These are phyloP conservation scores for Fratercula arctica DNA, from an alignment of 2,797 vertebrate species.

Conservation along the genomic window DNA sequence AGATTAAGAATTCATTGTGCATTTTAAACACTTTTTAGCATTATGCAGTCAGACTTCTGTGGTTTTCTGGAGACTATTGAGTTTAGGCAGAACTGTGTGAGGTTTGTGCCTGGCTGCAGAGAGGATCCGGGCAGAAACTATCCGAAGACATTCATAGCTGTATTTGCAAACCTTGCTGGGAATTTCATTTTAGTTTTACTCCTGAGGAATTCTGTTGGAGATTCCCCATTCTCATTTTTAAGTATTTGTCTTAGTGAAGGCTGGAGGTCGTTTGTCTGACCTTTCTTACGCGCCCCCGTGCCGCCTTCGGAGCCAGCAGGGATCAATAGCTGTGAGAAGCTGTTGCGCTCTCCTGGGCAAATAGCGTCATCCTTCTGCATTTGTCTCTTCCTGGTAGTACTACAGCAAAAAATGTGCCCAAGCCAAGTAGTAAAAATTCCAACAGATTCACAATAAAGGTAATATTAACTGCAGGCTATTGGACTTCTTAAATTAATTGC, in stretches of 20 bases:
- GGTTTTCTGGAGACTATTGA: background rate
- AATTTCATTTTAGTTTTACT: background rate
- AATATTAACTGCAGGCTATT: conserved; percentile 25
- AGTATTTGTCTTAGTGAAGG: background rate
- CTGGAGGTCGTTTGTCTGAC: background rate
- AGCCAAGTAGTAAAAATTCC: conserved; percentile 2
- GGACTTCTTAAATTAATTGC: background rate
- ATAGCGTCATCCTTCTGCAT: background rate
- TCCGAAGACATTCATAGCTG: background rate
- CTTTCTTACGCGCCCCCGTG: background rate
- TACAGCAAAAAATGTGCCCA: background rate
- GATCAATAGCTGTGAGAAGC: background rate
- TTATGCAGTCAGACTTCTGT: background rate
- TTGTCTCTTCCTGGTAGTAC: background rate
- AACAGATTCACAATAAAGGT: background rate
- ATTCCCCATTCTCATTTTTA: background rate
- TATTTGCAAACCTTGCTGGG: background rate
- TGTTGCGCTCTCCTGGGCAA: background rate
- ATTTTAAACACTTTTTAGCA: background rate
- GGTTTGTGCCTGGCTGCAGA: background rate
- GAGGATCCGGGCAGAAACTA: background rate
- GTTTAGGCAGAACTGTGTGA: background rate
- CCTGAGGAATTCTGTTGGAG: background rate
- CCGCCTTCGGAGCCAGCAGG: background rate
- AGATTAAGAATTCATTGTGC: background rate